Conservation (phyloP, 2,888 invertebrate genomes). For the Leucozona laternaria region DNA sequence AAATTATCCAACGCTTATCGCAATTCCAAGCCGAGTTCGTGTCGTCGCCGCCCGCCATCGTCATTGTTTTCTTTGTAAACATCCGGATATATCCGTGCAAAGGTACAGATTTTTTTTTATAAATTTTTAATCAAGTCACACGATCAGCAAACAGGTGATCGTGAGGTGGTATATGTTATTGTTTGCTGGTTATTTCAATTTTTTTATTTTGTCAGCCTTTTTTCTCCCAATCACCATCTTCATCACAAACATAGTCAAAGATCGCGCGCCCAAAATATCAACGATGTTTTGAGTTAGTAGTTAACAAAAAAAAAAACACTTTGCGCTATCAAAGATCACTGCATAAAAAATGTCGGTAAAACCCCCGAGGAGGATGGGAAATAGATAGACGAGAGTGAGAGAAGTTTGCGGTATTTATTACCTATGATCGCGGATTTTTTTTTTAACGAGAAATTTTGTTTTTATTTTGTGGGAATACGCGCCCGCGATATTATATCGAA, state of each 20-base stretch:
- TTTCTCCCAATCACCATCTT: not conserved
- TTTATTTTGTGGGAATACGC: conserved; percentile 37
- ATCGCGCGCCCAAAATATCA: conserved; percentile 54
- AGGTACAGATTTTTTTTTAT: conserved; percentile 24
- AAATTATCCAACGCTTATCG: conserved; percentile 42
- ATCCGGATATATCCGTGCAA: conserved; percentile 71
- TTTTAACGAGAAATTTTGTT: conserved; percentile 18
- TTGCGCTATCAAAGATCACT: conserved; percentile 26
- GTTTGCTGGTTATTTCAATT: conserved; percentile 33
- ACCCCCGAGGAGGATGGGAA: conserved; percentile 1
- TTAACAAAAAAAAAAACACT: not conserved
- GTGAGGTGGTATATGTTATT: conserved; percentile 57
- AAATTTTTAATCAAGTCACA: conserved; percentile 45
- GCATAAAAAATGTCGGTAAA: conserved; percentile 7
- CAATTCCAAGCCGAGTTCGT: not conserved
- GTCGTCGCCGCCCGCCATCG: not conserved
- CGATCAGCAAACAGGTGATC: conserved; percentile 72
- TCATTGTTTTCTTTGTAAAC: conserved; percentile 27
- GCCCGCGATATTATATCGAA: conserved; percentile 42
- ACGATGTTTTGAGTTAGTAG: not conserved
- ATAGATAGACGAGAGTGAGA: not conserved
- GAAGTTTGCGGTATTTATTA: conserved; percentile 29
- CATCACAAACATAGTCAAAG: conserved; percentile 19
- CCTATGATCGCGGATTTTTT: conserved; percentile 57
- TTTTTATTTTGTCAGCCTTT: not conserved